Percentiles rank a stretch among this genome's conserved stretches.
phyloP scores from a whole-genome alignment of 2,113 vertebrate species.

The Pterocles burchelli region DNA sequence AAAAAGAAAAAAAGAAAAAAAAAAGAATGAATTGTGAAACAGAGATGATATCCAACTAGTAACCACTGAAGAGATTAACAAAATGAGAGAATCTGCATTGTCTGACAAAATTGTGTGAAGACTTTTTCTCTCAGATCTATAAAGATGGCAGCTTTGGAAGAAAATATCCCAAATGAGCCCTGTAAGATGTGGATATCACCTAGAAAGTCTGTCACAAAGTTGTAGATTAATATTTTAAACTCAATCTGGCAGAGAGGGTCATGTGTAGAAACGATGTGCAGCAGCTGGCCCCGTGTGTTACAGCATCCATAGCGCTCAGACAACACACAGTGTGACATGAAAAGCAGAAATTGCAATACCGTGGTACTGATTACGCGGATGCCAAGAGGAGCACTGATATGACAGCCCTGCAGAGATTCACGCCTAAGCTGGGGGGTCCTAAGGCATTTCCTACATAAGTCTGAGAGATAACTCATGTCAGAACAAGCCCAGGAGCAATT shows the following conservation, averaged over 20 bases:
- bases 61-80: neutral
- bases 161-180: neutral
- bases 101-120: neutral
- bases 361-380: no score
- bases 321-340: neutral
- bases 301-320: neutral
- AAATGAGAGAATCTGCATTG: neutral
- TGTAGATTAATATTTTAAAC: neutral
- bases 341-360: neutral
- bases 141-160: neutral
- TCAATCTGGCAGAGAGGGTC: neutral
- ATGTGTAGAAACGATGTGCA: neutral
- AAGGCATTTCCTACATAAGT: neutral
- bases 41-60: neutral
- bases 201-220: neutral
- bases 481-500: neutral
- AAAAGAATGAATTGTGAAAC: neutral
- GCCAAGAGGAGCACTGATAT: neutral
- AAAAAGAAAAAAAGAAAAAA: neutral
- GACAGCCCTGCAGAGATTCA: neutral
- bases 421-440: fast-evolving
- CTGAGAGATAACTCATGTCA: neutral
- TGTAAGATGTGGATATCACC: neutral
- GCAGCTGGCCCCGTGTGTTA: neutral
- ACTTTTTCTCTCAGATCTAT: neutral